phyloP scores from a whole-genome alignment of 2,113 vertebrate genomes.

The Protobothrops flavoviridis region DNA sequence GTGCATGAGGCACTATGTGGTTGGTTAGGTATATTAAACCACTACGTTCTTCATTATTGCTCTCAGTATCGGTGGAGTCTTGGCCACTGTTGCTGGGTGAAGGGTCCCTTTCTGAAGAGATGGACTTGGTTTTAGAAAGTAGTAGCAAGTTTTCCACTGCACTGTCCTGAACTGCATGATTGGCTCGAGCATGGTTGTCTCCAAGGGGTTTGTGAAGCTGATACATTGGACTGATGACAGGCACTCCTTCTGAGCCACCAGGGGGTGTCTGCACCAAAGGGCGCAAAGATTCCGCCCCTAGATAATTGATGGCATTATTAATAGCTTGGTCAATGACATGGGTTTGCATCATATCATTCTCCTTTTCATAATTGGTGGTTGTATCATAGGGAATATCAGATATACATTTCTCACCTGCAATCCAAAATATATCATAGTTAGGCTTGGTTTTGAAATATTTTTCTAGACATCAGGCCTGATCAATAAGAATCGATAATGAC shows the following conservation, averaged over 20 bases:
- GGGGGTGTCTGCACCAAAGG: conserved; percentile 94
- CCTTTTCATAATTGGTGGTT: conserved; percentile 77
- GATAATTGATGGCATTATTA: conserved; percentile 97
- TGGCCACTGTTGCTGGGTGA: conserved; percentile 95
- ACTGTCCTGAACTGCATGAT: conserved; percentile 86
- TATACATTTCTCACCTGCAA: conserved; percentile 90
- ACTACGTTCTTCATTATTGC: conserved; percentile 90
- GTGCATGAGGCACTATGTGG: conserved; percentile 83
- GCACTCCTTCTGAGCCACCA: conserved; percentile 77
- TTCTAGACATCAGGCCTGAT: background rate
- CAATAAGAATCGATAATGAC: background rate
- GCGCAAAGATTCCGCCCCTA: conserved; percentile 93
- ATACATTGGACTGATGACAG: conserved; percentile 81
- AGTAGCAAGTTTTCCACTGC: conserved; percentile 92
- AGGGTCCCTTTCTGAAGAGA: conserved; percentile 88
- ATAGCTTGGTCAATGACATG: conserved; percentile 98
- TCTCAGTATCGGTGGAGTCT: conserved; percentile 97
- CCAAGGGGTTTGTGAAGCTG: conserved; percentile 80
- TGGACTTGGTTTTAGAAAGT: conserved; percentile 92
- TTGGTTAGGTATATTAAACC: conserved; percentile 96
- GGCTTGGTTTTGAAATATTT: conserved; percentile 1
- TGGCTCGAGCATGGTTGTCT: conserved; percentile 69
- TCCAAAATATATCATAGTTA: conserved; percentile 45
- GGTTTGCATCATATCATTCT: conserved; percentile 89
- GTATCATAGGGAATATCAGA: conserved; percentile 86